Percentiles rank a stretch among this genome's conserved stretches.
Evolutionary conservation across 2,797 vertebrate species (phyloP).

Genomic region (Argyrosomus regius): DNA sequence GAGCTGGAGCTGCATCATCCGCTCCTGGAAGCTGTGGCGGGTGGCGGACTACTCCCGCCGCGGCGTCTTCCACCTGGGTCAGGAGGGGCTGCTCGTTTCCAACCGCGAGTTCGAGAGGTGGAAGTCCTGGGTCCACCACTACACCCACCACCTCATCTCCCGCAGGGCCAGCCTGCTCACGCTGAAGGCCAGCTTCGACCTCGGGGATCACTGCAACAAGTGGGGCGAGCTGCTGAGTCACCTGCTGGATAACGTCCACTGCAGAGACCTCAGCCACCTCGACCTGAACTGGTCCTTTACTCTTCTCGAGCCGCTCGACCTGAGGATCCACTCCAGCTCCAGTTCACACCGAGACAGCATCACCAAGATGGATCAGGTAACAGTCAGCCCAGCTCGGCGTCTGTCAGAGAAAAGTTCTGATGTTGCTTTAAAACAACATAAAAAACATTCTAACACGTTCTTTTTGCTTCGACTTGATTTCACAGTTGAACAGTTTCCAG

Average conservation of each 20-base stretch:
- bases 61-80: slow-evolving; percentile 84
- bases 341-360: slow-evolving; percentile 88
- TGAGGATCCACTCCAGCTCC: slow-evolving; percentile 82
- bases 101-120: slow-evolving; percentile 89
- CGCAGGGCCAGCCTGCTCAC: slow-evolving; percentile 86
- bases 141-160: slow-evolving; percentile 88
- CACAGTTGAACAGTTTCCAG: slow-evolving; percentile 86
- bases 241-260: slow-evolving; percentile 88
- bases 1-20: slow-evolving; percentile 88
- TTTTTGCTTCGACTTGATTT: slow-evolving; percentile 10
- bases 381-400: no score
- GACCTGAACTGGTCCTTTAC: slow-evolving; percentile 91
- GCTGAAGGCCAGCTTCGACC: slow-evolving; percentile 88
- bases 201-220: slow-evolving; percentile 87
- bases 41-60: slow-evolving; percentile 89
- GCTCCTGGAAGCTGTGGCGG: slow-evolving; percentile 89
- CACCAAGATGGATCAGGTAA: slow-evolving; percentile 88
- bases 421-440: background rate
- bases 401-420: background rate
- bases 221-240: slow-evolving; percentile 87
- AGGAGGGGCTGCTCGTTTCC: slow-evolving; percentile 86
- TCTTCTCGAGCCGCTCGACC: slow-evolving; percentile 86
- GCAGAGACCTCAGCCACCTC: slow-evolving; percentile 87
- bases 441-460: background rate
- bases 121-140: slow-evolving; percentile 89